phyloP scores from a whole-genome alignment of 2,113 vertebrate genomes.

The Amblyopsis rosae region DNA sequence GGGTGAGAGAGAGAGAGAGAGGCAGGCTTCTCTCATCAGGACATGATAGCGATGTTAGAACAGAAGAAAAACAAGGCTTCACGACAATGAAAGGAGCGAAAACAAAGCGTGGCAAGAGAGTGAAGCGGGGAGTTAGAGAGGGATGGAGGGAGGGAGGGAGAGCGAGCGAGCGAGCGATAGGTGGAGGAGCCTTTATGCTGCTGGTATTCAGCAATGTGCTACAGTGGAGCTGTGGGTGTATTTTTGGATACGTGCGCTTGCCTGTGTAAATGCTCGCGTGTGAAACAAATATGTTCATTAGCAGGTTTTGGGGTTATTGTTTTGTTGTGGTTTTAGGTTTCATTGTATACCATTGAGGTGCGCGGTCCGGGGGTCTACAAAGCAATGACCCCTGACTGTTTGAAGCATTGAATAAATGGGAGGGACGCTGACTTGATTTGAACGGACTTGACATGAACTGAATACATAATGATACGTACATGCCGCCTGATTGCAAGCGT shows the following conservation, averaged over 20 bases:
- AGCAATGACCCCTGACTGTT: too few relatives aligned
- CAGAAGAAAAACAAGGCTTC: too few relatives aligned
- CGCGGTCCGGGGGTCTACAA: too few relatives aligned
- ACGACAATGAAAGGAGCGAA: neutral
- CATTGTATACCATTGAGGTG: too few relatives aligned
- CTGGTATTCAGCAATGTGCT: slow-evolving; percentile 56
- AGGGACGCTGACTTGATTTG: too few relatives aligned
- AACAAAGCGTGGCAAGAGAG: slow-evolving; percentile 8
- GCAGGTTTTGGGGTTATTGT: slow-evolving; percentile 3
- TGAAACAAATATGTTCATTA: slow-evolving; percentile 8
- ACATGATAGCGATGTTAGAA: too few relatives aligned
- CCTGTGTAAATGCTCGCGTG: slow-evolving; percentile 6
- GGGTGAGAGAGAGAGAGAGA: slow-evolving; percentile 28
- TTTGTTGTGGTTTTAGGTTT: too few relatives aligned
- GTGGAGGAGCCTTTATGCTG: slow-evolving; percentile 46
- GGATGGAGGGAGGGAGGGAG: neutral
- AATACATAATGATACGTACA: too few relatives aligned
- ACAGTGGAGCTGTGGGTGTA: slow-evolving; percentile 55
- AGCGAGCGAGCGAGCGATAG: slow-evolving; percentile 21
- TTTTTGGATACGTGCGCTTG: slow-evolving; percentile 37
- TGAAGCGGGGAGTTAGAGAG: neutral
- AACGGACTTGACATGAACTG: too few relatives aligned
- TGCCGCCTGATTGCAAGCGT: too few relatives aligned
- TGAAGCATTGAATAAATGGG: too few relatives aligned
- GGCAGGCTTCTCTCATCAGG: too few relatives aligned